These are phyloP conservation scores for Prorops nasuta DNA, from an alignment of 1,140 invertebrate genomes.

Conservation along the genomic window DNA sequence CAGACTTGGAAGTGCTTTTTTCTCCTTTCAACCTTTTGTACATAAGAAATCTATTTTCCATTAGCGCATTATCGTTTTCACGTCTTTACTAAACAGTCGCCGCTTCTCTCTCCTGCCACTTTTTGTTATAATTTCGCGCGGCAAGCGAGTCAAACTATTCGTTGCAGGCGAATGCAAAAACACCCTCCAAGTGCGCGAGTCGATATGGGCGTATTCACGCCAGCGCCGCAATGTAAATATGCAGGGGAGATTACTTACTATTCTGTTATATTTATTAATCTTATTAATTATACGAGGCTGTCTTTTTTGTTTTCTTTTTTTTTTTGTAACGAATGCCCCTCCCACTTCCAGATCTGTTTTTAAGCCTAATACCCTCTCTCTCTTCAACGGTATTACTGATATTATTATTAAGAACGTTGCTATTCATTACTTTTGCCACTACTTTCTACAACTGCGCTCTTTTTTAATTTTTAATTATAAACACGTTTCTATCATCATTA, in stretches of 20 bases:
- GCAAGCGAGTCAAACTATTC: background rate
- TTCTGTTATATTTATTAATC: background rate
- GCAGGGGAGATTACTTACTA: too few relatives aligned
- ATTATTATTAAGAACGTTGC: slow-evolving; percentile 5
- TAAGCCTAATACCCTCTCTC: background rate
- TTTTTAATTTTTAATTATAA: background rate
- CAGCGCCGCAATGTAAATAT: too few relatives aligned
- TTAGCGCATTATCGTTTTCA: too few relatives aligned
- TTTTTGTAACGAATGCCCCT: slow-evolving; percentile 3
- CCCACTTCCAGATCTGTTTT: slow-evolving; percentile 16
- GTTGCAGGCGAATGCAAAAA: too few relatives aligned
- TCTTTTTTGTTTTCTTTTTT: too few relatives aligned
- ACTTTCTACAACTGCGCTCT: background rate
- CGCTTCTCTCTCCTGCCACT: background rate
- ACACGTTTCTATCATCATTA: slow-evolving; percentile 1
- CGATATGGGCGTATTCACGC: too few relatives aligned
- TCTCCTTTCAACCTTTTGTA: too few relatives aligned
- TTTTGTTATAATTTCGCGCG: too few relatives aligned
- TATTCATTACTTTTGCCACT: slow-evolving; percentile 4
- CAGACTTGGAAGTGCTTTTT: slow-evolving; percentile 12
- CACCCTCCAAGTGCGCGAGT: too few relatives aligned
- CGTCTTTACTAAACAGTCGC: background rate
- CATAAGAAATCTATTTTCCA: too few relatives aligned
- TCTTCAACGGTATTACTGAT: slow-evolving; percentile 3
- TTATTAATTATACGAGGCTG: background rate